A percentile compares a stretch with the other conserved stretches of the same genome.
Conservation (phyloP, 1,140 invertebrate genomes). For the Schlechtendalia chinensis region DNA sequence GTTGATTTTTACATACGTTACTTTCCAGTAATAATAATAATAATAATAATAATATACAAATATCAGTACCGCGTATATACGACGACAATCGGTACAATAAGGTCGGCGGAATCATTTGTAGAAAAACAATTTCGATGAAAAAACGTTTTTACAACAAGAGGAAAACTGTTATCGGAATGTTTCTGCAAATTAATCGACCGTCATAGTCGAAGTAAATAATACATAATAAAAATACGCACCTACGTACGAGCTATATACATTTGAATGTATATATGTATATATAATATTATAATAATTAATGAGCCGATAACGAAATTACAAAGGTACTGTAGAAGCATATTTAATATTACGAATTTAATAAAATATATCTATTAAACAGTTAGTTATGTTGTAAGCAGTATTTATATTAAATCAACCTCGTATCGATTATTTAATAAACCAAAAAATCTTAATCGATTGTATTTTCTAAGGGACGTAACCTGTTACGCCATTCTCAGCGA, state of each 20-base stretch:
- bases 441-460: neutral
- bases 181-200: constrained; percentile 28
- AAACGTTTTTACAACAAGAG: neutral
- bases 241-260: constrained; percentile 15
- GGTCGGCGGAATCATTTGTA: constrained; percentile 40
- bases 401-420: neutral
- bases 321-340: constrained; percentile 4
- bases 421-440: neutral
- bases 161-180: neutral
- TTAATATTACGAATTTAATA: no score
- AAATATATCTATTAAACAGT: no score
- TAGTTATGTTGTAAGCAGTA: no score
- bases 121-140: constrained; percentile 38
- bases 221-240: no score
- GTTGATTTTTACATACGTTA: no score
- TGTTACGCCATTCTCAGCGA: no score
- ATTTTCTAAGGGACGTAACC: neutral
- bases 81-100: constrained; percentile 14
- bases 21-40: no score
- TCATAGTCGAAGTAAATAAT: constrained; percentile 1
- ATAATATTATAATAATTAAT: neutral
- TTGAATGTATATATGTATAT: constrained; percentile 20
- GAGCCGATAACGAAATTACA: constrained; percentile 22
- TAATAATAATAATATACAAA: no score
- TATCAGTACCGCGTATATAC: no score